phyloP scores from a whole-genome alignment of 2,797 vertebrate genomes.

The Muscicapa striata region DNA sequence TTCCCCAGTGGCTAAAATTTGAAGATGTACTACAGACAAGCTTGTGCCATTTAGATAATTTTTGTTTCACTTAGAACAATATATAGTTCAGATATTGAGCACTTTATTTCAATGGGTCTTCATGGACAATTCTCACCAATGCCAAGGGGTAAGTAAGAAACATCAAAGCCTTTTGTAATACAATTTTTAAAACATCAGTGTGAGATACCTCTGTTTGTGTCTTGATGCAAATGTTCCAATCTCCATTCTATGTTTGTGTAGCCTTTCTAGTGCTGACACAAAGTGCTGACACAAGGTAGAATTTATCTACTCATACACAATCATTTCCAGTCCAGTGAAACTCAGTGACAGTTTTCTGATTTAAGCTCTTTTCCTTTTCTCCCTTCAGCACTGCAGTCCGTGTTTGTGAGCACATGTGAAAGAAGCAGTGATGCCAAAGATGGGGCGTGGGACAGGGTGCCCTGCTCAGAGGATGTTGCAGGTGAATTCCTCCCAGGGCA shows the following conservation, averaged over 20 bases:
- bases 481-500: fast-evolving
- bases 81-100: background rate
- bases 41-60: background rate
- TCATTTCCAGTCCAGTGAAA: background rate
- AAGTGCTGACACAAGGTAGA: background rate
- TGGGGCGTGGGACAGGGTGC: fast-evolving
- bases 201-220: background rate
- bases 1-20: background rate
- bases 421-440: background rate
- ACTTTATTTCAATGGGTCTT: background rate
- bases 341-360: background rate
- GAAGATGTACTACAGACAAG: background rate
- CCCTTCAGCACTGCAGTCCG: background rate
- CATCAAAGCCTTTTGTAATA: background rate
- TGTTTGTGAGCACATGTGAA: background rate
- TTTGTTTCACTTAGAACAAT: background rate
- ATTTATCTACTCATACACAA: background rate
- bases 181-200: background rate
- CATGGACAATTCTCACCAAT: background rate
- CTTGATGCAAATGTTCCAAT: background rate
- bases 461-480: background rate
- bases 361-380: background rate
- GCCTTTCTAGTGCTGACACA: background rate
- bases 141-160: background rate
- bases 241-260: background rate